Conservation (phyloP, 2,113 vertebrate genomes). For the Sialia sialis region DNA sequence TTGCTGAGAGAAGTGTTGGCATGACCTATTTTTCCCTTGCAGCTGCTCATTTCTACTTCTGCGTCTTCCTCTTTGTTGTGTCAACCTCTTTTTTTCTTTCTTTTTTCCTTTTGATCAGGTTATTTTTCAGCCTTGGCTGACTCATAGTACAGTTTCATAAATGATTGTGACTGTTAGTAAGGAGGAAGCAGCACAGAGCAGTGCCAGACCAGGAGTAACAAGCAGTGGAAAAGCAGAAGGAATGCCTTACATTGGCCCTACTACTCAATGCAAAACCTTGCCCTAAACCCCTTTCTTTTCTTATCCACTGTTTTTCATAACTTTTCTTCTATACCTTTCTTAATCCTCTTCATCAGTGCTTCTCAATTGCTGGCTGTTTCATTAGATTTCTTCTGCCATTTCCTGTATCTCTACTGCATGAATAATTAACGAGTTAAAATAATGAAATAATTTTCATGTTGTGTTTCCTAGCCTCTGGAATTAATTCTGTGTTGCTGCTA, state of each 20-base stretch:
- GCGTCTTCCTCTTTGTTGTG: neutral
- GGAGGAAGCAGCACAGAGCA: neutral
- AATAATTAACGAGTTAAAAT: conserved; percentile 50
- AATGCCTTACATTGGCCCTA: neutral
- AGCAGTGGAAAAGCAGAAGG: neutral
- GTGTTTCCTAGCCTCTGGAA: conserved; percentile 53
- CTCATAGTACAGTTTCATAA: neutral
- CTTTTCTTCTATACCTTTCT: neutral
- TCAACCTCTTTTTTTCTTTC: neutral
- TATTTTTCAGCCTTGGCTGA: conserved; percentile 22
- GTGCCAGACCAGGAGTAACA: neutral
- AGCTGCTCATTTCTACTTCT: neutral
- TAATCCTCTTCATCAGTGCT: neutral
- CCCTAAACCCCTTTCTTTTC: neutral
- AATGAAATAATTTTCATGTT: conserved; percentile 33
- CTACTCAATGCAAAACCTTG: neutral
- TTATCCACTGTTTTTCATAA: neutral
- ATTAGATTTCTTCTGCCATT: neutral
- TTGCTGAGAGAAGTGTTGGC: neutral
- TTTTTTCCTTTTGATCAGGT: neutral
- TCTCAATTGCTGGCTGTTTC: neutral
- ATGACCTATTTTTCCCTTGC: conserved; percentile 23
- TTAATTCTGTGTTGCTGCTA: conserved; percentile 51
- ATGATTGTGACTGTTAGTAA: neutral
- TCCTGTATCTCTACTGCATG: neutral